Evolutionary conservation across 2,797 vertebrate species (phyloP).

Genomic region (Hoplostethus atlanticus): DNA sequence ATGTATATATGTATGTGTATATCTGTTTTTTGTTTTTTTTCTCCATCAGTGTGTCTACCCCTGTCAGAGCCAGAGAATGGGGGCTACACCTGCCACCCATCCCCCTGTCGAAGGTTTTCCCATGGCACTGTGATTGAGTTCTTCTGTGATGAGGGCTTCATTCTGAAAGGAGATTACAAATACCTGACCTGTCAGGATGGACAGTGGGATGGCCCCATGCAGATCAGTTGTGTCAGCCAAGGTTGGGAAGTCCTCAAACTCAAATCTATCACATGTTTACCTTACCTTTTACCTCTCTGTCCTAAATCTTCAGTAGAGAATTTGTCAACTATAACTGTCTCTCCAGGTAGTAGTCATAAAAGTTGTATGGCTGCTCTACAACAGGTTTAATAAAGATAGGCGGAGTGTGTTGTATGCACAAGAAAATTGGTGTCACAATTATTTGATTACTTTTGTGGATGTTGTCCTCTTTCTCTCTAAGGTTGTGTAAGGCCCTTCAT

Average conservation of each 20-base stretch:
- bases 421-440: background rate
- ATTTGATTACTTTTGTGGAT: background rate
- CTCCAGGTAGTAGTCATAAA: too few relatives aligned
- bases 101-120: conserved; percentile 89
- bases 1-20: background rate
- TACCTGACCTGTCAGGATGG: conserved; percentile 96
- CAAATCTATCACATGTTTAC: background rate
- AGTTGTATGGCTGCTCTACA: too few relatives aligned
- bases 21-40: background rate
- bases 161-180: conserved; percentile 93
- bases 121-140: conserved; percentile 95
- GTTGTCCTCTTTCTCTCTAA: conserved; percentile 25
- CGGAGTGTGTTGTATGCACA: background rate
- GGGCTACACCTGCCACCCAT: conserved; percentile 93
- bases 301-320: too few relatives aligned
- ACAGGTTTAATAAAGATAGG: background rate
- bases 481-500: conserved; percentile 77
- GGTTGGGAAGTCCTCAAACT: conserved; percentile 79
- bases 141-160: conserved; percentile 92
- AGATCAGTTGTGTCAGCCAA: conserved; percentile 92
- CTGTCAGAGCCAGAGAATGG: conserved; percentile 94
- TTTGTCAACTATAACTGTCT: too few relatives aligned
- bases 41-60: conserved; percentile 88
- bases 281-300: too few relatives aligned
- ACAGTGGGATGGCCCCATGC: conserved; percentile 93